Evolutionary conservation across 1,140 invertebrate genomes (phyloP).

Genomic region (Rhopalosiphum padi): DNA sequence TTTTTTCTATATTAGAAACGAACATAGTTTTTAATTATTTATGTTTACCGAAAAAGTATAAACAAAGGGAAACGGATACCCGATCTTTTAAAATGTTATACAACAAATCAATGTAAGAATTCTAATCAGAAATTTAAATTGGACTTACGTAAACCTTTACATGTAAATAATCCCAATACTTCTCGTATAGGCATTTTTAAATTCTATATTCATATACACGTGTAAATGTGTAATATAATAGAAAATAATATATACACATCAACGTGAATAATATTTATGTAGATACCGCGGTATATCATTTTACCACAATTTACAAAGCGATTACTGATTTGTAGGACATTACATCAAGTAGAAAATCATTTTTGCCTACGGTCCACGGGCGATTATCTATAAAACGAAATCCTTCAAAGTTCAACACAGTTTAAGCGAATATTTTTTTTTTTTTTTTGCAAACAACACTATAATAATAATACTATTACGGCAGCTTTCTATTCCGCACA

Average conservation of each 20-base stretch:
- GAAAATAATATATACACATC: too few relatives aligned
- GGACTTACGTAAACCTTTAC: neutral
- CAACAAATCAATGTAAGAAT: neutral
- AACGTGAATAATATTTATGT: too few relatives aligned
- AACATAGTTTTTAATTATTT: neutral
- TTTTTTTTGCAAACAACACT: slow-evolving; percentile 8
- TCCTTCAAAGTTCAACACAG: slow-evolving; percentile 1
- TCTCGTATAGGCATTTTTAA: neutral
- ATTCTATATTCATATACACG: too few relatives aligned
- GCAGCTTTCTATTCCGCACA: slow-evolving; percentile 14
- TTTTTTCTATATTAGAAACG: neutral
- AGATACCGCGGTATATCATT: too few relatives aligned
- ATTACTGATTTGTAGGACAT: neutral
- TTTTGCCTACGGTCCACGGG: neutral
- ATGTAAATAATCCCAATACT: neutral
- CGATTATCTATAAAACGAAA: neutral
- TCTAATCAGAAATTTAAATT: neutral
- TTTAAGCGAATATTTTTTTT: neutral
- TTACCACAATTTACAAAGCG: neutral
- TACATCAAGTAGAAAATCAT: neutral
- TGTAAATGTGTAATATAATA: too few relatives aligned
- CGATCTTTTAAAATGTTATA: neutral
- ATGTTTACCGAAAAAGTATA: neutral
- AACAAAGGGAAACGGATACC: neutral
- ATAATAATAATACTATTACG: neutral